Conservation (phyloP, 2,888 invertebrate genomes). For the Eristalis pertinax region DNA sequence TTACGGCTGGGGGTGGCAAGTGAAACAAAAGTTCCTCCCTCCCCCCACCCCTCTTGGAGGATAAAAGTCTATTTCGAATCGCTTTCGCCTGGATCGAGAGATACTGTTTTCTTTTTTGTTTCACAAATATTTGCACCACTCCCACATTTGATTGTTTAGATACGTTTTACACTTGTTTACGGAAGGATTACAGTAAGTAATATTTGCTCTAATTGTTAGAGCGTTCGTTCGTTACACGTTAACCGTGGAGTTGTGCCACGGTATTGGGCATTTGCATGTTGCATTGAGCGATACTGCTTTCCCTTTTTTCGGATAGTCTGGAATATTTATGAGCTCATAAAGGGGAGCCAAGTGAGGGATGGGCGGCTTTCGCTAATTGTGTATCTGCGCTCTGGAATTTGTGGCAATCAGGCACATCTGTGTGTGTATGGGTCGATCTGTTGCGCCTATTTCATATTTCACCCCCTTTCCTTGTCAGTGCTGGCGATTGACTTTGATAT, state of each 20-base stretch:
- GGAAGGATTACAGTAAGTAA: conserved; percentile 36
- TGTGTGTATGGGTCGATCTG: conserved; percentile 25
- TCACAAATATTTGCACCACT: conserved; percentile 66
- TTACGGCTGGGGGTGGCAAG: conserved; percentile 52
- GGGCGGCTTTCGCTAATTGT: not conserved
- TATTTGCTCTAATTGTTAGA: conserved; percentile 50
- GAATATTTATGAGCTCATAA: not conserved
- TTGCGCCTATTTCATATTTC: conserved; percentile 12
- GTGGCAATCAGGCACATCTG: not conserved
- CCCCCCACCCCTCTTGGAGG: too few relatives aligned
- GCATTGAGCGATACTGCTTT: not conserved
- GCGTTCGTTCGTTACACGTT: conserved; percentile 5
- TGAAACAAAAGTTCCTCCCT: conserved; percentile 31
- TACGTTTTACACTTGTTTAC: conserved; percentile 49
- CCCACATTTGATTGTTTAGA: conserved; percentile 59
- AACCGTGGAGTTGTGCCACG: not conserved
- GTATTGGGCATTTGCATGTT: not conserved
- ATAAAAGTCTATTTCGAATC: conserved; percentile 49
- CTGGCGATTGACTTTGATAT: conserved; percentile 37
- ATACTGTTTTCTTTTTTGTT: conserved; percentile 26
- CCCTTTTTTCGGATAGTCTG: not conserved
- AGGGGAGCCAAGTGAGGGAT: not conserved
- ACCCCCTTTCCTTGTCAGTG: conserved; percentile 35
- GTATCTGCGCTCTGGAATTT: conserved; percentile 34
- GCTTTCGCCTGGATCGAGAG: conserved; percentile 40